Conservation (phyloP, 2,113 vertebrate species). For the Progne subis region DNA sequence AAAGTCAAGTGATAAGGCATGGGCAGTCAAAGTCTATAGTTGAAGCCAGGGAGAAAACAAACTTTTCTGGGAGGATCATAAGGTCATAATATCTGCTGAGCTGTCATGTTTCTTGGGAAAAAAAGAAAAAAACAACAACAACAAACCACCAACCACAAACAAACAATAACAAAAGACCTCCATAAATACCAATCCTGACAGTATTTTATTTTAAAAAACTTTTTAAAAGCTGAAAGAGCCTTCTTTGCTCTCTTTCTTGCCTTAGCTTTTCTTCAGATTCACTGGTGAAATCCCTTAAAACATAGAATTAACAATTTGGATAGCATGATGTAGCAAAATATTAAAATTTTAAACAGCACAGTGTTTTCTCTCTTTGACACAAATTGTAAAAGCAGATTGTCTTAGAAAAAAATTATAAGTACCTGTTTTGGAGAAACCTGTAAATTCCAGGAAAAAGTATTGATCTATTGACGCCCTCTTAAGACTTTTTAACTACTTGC, state of each 20-base stretch:
- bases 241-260: not conserved
- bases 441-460: not conserved
- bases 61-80: not conserved
- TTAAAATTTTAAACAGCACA: not conserved
- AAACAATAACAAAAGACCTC: not conserved
- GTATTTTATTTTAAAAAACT: not conserved
- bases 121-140: not conserved
- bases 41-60: not conserved
- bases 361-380: not conserved
- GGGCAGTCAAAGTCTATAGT: slow-evolving; percentile 6
- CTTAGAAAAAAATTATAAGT: not conserved
- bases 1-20: slow-evolving; percentile 9
- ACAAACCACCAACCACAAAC: too few species aligned
- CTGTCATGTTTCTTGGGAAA: not conserved
- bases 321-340: not conserved
- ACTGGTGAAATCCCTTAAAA: not conserved
- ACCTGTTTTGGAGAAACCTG: not conserved
- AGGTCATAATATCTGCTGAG: not conserved
- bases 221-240: not conserved
- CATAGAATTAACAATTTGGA: not conserved
- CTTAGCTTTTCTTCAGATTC: not conserved
- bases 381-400: not conserved
- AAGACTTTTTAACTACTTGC: not conserved
- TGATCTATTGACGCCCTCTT: not conserved
- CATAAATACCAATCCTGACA: not conserved